Base-by-base conservation (phyloP, 2,888 invertebrate species). In the Galerucella pusilla region DNA sequence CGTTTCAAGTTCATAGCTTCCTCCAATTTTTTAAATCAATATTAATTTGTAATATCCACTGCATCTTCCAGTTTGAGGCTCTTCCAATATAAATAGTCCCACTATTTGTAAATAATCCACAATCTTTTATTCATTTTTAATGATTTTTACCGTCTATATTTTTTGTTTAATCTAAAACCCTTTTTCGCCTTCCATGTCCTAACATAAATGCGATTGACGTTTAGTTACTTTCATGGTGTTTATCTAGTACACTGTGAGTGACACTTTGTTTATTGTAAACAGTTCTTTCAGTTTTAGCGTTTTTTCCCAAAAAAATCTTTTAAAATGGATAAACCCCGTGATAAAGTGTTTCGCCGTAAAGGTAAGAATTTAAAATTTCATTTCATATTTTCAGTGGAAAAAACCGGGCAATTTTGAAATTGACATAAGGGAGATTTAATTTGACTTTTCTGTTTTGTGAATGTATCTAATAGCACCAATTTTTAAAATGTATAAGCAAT, bases 271-370 rank as follows among this genome's bases (percentile, higher is more conserved):
- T 78, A 78, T 72, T 78, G 76, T 78, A 78, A 80, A 80, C 78
- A 80, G 78, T 79, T 77, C 78, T 80, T 81, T 78, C 77, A 80
- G 74, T 80, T 80, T 79, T 79, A 79, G 78, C 78, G 76, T 80
- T 80, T 82, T 81, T 80, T 79, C 76, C 71, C 74, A 59, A 71
- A 79, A 81, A 81, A 82, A 80, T 81, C 78, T 80, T 81, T 79
- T 80, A 82, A 81, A 79, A 84, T 84, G 84, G 84, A 83, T 77
- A 83, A 83, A 81, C 79, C 79, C 75, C 80, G 83, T 81, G 83
- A 84, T 74, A 87, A 87, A 84, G 84, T 86, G 78, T 87, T 84
- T 81, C 85, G 85, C 78, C 86, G 87, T 77, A 88, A 87, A 86
- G 87, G 88, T 87, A 84, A 83, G 84, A 68, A 49, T 65, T 2